Conservation (phyloP, 35 echinoderm and acorn worm genomes). For the Amphiura filiformis region DNA sequence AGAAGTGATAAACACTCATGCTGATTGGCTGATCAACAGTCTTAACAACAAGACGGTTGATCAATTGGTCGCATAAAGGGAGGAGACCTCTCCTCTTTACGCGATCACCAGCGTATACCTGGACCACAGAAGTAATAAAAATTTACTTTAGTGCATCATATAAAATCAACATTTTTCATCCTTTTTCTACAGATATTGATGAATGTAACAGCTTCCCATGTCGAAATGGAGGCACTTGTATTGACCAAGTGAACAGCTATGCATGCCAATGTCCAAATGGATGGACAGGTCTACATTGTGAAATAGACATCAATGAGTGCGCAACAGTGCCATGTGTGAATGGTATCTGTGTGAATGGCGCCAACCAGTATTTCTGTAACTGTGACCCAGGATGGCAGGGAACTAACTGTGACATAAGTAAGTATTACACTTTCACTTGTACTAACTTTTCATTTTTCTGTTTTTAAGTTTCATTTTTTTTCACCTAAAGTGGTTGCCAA, state of each 20-base stretch:
- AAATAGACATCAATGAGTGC: constrained; percentile 14
- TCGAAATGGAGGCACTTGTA: constrained; percentile 18
- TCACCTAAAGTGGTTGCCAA: no score
- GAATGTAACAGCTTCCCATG: constrained; percentile 28
- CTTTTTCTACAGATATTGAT: constrained; percentile 5
- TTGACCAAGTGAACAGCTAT: neutral
- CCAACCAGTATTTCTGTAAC: constrained; percentile 30
- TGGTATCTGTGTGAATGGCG: constrained; percentile 26
- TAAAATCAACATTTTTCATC: no score
- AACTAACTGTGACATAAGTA: constrained; percentile 1
- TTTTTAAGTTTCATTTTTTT: no score
- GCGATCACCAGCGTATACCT: no score
- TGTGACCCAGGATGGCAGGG: constrained; percentile 43
- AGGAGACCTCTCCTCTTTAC: no score
- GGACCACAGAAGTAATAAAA: no score
- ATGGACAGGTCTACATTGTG: constrained; percentile 31
- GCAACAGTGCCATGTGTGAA: neutral
- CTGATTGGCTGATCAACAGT: no score
- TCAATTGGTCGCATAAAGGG: no score
- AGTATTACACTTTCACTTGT: neutral
- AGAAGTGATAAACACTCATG: no score
- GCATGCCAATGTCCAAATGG: constrained; percentile 5
- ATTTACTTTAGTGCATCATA: no score
- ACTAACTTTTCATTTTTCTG: no score
- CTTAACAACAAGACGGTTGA: no score